phyloP scores from a whole-genome alignment of 2,113 vertebrate genomes.

The Alethe castanea region DNA sequence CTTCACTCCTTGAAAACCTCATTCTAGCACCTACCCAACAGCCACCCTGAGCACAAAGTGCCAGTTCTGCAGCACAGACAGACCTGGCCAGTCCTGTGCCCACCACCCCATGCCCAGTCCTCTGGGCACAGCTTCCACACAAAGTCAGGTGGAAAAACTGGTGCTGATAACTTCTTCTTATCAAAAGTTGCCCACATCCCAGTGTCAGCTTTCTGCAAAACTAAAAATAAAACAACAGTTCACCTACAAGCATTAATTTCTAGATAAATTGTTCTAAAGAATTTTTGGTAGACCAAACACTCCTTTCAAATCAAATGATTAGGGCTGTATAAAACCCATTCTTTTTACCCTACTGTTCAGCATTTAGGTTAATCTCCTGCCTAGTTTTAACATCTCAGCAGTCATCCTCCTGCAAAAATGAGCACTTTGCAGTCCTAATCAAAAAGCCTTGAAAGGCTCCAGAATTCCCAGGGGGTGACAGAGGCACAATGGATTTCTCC shows the following conservation, averaged over 20 bases:
- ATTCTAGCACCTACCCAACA: not conserved
- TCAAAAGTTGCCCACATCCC: not conserved
- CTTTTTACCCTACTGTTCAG: not conserved
- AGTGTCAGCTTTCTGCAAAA: not conserved
- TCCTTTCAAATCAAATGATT: not conserved
- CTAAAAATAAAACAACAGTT: not conserved
- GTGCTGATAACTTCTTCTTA: not conserved
- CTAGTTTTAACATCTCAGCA: not conserved
- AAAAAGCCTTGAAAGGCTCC: not conserved
- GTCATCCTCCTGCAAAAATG: not conserved
- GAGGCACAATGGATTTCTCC: not conserved
- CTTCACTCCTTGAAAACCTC: not conserved
- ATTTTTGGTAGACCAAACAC: not conserved
- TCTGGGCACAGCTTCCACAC: not conserved
- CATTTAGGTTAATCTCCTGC: not conserved
- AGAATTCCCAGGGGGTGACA: not conserved
- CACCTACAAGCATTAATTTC: not conserved
- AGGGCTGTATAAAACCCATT: not conserved
- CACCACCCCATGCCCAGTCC: not conserved
- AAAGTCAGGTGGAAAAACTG: not conserved
- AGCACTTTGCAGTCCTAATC: not conserved
- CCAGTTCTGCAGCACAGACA: not conserved
- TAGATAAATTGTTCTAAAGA: not conserved
- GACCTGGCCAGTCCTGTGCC: not conserved
- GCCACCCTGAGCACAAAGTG: not conserved